Evolutionary conservation across 2,113 vertebrate species (phyloP).

Genomic region (Procavia capensis): DNA sequence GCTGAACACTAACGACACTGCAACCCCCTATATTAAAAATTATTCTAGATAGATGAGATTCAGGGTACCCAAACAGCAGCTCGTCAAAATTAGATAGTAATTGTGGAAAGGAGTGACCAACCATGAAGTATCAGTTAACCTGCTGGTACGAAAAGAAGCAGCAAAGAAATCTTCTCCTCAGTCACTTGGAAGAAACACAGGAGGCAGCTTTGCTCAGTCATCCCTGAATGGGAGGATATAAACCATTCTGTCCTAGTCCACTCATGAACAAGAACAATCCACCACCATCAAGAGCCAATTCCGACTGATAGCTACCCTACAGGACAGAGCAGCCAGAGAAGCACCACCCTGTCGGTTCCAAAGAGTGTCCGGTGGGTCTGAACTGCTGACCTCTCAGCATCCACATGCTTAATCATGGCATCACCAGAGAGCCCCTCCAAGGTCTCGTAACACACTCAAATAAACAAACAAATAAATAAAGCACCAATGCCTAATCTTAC

Average conservation of each 20-base stretch:
- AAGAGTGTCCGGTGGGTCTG: not conserved
- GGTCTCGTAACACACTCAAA: not conserved
- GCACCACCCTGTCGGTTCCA: not conserved
- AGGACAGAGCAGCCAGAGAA: not conserved
- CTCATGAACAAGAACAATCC: not conserved
- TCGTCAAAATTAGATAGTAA: not conserved
- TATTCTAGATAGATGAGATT: not conserved
- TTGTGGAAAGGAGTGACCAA: too few species aligned
- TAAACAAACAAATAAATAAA: not conserved
- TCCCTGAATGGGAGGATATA: fast-evolving
- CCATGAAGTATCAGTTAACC: fast-evolving
- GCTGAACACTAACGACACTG: not conserved
- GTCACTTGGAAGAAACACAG: fast-evolving
- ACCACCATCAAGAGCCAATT: not conserved
- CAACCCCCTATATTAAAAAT: not conserved
- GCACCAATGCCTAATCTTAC: not conserved
- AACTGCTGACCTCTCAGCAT: not conserved
- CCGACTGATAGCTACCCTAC: not conserved
- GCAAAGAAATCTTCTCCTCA: fast-evolving
- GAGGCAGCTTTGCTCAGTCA: fast-evolving
- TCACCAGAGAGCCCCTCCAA: not conserved
- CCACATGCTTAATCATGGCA: not conserved
- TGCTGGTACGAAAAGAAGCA: fast-evolving
- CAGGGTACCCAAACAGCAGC: not conserved
- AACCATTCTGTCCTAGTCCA: too few species aligned